Conservation (phyloP, 1,140 invertebrate genomes). For the Neomicropteryx cornuta region DNA sequence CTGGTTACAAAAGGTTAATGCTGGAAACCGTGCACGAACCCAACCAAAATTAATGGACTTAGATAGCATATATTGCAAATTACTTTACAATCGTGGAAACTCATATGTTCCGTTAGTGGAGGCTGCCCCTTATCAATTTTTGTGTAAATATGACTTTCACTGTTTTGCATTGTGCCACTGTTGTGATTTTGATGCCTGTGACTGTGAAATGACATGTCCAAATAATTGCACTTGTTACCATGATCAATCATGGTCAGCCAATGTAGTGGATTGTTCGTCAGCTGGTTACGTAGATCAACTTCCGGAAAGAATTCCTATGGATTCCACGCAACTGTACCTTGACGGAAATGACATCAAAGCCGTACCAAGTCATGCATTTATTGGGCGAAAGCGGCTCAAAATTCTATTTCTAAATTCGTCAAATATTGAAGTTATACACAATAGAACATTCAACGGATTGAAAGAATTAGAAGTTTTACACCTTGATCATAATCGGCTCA, state of each 20-base stretch:
- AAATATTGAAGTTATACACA: constrained; percentile 76
- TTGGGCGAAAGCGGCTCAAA: constrained; percentile 76
- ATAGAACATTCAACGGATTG: constrained; percentile 82
- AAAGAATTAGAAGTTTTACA: constrained; percentile 71
- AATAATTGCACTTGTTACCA: constrained; percentile 86
- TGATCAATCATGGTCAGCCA: constrained; percentile 84
- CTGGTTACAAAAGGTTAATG: constrained; percentile 70
- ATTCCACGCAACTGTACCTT: constrained; percentile 78
- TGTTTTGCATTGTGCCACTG: constrained; percentile 87
- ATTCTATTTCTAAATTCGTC: constrained; percentile 76
- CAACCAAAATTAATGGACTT: constrained; percentile 81
- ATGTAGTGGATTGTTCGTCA: constrained; percentile 80
- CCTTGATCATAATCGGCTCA: constrained; percentile 68
- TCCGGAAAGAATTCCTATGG: constrained; percentile 83
- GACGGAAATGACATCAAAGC: constrained; percentile 77
- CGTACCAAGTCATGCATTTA: constrained; percentile 76
- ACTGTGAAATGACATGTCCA: constrained; percentile 92
- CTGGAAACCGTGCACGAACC: constrained; percentile 61
- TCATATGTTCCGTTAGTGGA: constrained; percentile 71
- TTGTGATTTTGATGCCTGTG: constrained; percentile 88
- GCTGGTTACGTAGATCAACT: constrained; percentile 59
- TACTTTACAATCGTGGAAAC: constrained; percentile 73
- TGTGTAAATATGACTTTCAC: constrained; percentile 84
- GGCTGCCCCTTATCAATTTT: constrained; percentile 74
- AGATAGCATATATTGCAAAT: constrained; percentile 76